phyloP scores from a whole-genome alignment of 2,797 vertebrate species.

The Melanotaenia parkinsoni region DNA sequence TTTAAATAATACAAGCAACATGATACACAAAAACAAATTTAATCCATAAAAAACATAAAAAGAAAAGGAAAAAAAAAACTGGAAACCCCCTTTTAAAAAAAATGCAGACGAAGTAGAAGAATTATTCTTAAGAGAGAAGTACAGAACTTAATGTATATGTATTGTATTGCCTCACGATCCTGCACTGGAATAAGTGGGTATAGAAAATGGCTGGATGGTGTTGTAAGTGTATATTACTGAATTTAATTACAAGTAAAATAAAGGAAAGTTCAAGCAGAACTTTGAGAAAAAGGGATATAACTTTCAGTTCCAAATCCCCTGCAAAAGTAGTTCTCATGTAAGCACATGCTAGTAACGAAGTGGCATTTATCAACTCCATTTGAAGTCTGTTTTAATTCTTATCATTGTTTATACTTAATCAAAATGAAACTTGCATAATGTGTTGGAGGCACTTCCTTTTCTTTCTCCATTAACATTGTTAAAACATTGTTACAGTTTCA shows the following conservation, averaged over 20 bases:
- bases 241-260: neutral
- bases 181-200: neutral
- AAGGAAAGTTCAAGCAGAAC: neutral
- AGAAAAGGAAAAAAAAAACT: neutral
- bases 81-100: neutral
- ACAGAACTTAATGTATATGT: neutral
- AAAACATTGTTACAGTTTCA: too few relatives aligned
- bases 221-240: neutral
- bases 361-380: too few relatives aligned
- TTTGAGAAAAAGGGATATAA: neutral
- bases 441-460: too few relatives aligned
- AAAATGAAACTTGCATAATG: too few relatives aligned
- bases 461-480: too few relatives aligned
- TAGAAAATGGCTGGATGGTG: neutral
- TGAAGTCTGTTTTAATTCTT: too few relatives aligned
- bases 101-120: neutral
- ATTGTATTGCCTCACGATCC: too few relatives aligned
- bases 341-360: neutral
- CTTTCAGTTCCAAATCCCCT: too few relatives aligned
- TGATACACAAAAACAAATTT: neutral
- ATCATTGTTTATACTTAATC: too few relatives aligned
- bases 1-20: neutral
- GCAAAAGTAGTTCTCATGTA: too few relatives aligned
- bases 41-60: neutral
- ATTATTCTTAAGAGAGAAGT: neutral